Conservation (phyloP, 2,888 invertebrate genomes). For the Omphaloscelis lunosa region DNA sequence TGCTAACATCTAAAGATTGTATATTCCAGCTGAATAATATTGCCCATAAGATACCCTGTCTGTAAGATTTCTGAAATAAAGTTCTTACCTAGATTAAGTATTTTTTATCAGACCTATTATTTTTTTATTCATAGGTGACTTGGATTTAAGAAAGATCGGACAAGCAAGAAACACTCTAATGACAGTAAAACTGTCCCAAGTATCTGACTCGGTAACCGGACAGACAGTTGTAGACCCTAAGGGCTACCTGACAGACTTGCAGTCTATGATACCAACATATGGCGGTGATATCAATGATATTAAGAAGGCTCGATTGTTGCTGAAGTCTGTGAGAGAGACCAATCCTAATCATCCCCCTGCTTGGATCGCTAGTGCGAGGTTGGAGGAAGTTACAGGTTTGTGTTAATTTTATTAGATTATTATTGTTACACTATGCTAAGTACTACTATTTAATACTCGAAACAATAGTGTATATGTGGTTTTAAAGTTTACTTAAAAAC, state of each 20-base stretch:
- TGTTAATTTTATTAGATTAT: conserved; percentile 68
- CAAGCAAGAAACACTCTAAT: conserved; percentile 99
- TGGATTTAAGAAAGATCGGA: conserved; percentile 99
- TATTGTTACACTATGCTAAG: background rate
- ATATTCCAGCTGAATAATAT: background rate
- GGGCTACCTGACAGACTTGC: conserved; percentile 99
- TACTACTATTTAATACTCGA: too few species aligned
- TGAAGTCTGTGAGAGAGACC: conserved; percentile 99
- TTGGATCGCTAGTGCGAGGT: conserved; percentile 99
- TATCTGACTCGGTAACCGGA: conserved; percentile 99
- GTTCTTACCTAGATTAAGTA: background rate
- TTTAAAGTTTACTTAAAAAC: too few species aligned
- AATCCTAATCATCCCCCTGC: conserved; percentile 99
- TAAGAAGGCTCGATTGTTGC: conserved; percentile 97
- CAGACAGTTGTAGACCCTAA: conserved; percentile 99
- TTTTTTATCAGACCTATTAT: too few species aligned
- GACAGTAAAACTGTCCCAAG: conserved; percentile 99
- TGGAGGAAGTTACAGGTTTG: conserved; percentile 99
- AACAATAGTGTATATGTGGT: too few species aligned
- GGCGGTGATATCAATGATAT: conserved; percentile 99
- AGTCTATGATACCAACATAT: conserved; percentile 99
- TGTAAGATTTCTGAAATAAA: too few species aligned
- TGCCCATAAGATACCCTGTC: background rate
- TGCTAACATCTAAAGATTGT: background rate
- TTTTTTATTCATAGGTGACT: conserved; percentile 92